Conservation (phyloP, 2,888 invertebrate genomes). For the Teleogryllus oceanicus region DNA sequence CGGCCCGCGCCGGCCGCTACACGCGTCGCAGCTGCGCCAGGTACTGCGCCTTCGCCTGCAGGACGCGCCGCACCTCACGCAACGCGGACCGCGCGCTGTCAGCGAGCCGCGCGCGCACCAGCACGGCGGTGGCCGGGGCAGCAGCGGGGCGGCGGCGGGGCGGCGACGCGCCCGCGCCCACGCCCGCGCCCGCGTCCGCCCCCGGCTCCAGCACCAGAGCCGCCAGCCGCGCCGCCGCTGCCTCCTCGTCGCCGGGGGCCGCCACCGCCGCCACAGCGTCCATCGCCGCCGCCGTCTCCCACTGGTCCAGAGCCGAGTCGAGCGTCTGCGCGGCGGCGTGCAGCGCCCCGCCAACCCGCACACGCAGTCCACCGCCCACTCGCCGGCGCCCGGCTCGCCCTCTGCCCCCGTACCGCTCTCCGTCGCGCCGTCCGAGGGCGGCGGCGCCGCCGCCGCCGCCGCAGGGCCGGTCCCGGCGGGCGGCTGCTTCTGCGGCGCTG, state of each 20-base stretch:
- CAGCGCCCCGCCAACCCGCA: conserved; percentile 27
- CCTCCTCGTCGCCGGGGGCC: conserved; percentile 48
- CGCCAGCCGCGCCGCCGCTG: conserved; percentile 47
- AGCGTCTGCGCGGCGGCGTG: conserved; percentile 27
- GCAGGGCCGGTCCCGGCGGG: background rate
- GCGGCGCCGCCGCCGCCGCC: background rate
- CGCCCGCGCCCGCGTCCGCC: conserved; percentile 46
- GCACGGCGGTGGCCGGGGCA: conserved; percentile 35
- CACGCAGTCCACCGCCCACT: background rate
- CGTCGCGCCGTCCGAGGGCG: background rate
- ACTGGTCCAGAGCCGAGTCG: conserved; percentile 26
- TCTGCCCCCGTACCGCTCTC: background rate
- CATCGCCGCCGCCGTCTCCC: conserved; percentile 24
- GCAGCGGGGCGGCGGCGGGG: background rate
- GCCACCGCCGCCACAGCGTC: conserved; percentile 40
- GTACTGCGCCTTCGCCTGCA: conserved; percentile 57
- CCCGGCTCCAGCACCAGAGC: conserved; percentile 46
- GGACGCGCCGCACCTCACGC: conserved; percentile 53
- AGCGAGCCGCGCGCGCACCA: conserved; percentile 51
- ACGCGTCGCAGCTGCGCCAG: conserved; percentile 42
- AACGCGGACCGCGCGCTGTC: conserved; percentile 53
- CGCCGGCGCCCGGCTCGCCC: background rate
- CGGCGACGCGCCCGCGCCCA: conserved; percentile 43
- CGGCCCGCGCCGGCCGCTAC: background rate
- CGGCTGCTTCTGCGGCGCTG: background rate